Conservation (phyloP, 37 sponge, comb jelly and placozoan species). For the Spongilla lacustris region DNA sequence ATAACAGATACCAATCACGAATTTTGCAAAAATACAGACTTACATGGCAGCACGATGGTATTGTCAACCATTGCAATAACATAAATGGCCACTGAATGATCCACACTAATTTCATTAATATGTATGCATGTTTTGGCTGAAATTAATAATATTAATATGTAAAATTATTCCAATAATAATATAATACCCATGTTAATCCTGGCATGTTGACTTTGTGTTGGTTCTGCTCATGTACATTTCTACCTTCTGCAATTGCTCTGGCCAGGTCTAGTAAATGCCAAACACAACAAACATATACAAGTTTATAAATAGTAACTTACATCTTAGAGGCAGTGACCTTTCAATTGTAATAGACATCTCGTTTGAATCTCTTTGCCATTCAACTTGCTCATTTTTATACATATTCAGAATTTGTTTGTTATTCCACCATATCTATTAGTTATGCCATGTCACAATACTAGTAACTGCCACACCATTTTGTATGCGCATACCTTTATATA, state of each 20-base stretch:
- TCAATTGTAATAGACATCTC: neutral
- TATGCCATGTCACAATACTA: neutral
- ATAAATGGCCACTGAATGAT: slow-evolving; percentile 70
- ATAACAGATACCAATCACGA: neutral
- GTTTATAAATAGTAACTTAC: neutral
- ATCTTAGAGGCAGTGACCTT: slow-evolving; percentile 3
- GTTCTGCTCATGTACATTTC: neutral
- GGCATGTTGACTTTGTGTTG: neutral
- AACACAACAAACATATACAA: neutral
- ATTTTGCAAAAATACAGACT: neutral
- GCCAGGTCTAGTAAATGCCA: neutral
- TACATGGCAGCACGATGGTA: slow-evolving; percentile 71
- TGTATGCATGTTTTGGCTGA: slow-evolving; percentile 46
- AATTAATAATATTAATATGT: neutral
- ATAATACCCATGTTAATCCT: slow-evolving; percentile 40
- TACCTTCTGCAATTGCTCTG: neutral
- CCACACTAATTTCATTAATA: slow-evolving; percentile 44
- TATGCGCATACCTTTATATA: slow-evolving; percentile 13
- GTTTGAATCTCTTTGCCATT: neutral
- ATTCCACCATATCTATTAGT: neutral
- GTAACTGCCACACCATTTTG: neutral
- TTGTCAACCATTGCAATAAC: slow-evolving; percentile 69
- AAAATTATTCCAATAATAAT: neutral
- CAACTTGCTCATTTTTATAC: neutral
- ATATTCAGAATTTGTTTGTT: neutral